Base-by-base conservation (phyloP, 2,797 vertebrate species). In the Oreochromis grahami region DNA sequence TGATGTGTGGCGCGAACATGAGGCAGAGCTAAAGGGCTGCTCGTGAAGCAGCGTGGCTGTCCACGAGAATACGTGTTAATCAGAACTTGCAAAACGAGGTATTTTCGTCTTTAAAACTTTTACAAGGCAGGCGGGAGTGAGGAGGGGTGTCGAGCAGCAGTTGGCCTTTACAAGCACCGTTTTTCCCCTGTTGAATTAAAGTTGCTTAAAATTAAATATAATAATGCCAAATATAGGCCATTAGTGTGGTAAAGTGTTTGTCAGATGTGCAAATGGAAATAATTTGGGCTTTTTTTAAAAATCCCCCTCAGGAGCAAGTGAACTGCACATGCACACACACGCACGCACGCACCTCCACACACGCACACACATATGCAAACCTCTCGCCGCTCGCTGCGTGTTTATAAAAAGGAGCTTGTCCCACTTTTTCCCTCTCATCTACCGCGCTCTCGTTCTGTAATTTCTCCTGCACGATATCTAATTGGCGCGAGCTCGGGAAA, bases 331-430 rank as follows among this genome's bases (percentile, higher is more conserved):
- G 60, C 58, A 77, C 43, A 74, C 32, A 68, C 58, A 41, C 5
- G 5, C 41, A 41, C 5, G 5, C 41, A 63, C 10, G 19, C 58
- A 63, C 58, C 58, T n/a, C 58, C 78, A 34, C 78, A 81, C 76
- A 29, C 50, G 19, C 29, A 60, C 79, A 7, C 72, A 68, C 87
- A 79, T 24, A 82, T 50, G 80, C 88, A 86, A 89, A 91, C 84
- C 80, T 88, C 84, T 88, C 1, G 48, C 82, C 76, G 10, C 58
- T 84, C 72, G 80, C 79, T 63, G 55, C 78, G 91, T 87, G 89
- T 91, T 93, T 92, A 89, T 93, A 90, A 93, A 94, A 94, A 92
- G 90, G 82, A 90, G 90, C 88, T 80, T 89, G 94, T 95, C 93
- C 94, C 93, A 95, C 89, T 94, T 95, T 65, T 83, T 87, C 77